A percentile compares a stretch with the other conserved stretches of the same genome.
phyloP scores from a whole-genome alignment of 2,113 vertebrate species.

The Meriones unguiculatus region DNA sequence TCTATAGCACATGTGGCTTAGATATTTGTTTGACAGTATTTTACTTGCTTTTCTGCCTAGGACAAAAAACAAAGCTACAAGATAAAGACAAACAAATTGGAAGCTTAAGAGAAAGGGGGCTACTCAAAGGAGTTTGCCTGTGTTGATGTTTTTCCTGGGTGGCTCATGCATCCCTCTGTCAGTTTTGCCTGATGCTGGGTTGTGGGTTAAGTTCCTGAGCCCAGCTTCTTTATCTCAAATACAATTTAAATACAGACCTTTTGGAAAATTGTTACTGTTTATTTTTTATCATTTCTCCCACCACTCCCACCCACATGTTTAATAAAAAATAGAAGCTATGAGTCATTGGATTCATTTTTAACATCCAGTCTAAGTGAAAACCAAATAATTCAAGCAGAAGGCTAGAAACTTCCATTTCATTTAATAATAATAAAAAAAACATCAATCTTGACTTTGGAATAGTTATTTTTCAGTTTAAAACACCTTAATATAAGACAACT shows the following conservation, averaged over 20 bases:
- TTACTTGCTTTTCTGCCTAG: not conserved
- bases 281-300: not conserved
- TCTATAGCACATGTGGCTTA: not conserved
- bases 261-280: not conserved
- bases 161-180: not conserved
- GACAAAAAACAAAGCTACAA: not conserved
- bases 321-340: constrained; percentile 28
- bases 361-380: not conserved
- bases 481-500: constrained; percentile 5
- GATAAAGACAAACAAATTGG: not conserved
- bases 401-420: not conserved
- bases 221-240: not conserved
- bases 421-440: not conserved
- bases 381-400: not conserved
- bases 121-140: too few species aligned
- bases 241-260: not conserved
- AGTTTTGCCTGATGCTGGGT: not conserved
- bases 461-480: not conserved
- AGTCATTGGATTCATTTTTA: constrained; percentile 4
- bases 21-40: not conserved
- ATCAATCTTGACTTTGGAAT: not conserved
- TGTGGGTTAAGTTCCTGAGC: not conserved
- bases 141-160: not conserved
- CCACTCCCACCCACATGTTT: not conserved
- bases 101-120: not conserved